A percentile compares a stretch with the other conserved stretches of the same genome.
Evolutionary conservation across 1,140 invertebrate species (phyloP).

Genomic region (Saccostrea glomerata): DNA sequence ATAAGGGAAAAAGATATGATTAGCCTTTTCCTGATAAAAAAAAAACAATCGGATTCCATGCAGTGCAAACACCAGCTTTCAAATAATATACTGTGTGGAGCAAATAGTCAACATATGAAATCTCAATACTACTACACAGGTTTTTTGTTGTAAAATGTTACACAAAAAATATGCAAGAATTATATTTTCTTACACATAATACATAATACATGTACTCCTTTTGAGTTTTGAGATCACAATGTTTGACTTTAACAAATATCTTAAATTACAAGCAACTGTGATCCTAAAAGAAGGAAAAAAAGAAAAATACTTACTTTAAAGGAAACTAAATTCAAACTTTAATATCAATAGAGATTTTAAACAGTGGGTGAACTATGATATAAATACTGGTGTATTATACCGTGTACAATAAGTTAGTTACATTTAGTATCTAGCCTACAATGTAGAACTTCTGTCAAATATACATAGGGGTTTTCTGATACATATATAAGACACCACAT

Average conservation of each 20-base stretch:
- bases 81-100: not conserved
- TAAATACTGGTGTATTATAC: not conserved
- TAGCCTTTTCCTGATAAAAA: not conserved
- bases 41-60: not conserved
- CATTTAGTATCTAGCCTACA: not conserved
- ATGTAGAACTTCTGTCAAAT: not conserved
- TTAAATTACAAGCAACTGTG: not conserved
- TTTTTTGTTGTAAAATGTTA: not conserved
- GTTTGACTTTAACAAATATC: not conserved
- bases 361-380: not conserved
- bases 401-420: too few relatives aligned
- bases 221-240: not conserved
- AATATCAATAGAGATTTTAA: not conserved
- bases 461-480: not conserved
- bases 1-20: conserved; percentile 40
- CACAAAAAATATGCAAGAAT: not conserved
- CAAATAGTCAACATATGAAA: conserved; percentile 8
- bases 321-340: not conserved
- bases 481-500: not conserved
- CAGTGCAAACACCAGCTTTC: conserved; percentile 15
- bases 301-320: not conserved
- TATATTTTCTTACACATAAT: too few relatives aligned
- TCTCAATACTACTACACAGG: not conserved
- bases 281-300: not conserved
- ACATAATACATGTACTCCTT: too few relatives aligned